Conservation (phyloP, 2,888 invertebrate species). For the Polydrusus pterygomalis region DNA sequence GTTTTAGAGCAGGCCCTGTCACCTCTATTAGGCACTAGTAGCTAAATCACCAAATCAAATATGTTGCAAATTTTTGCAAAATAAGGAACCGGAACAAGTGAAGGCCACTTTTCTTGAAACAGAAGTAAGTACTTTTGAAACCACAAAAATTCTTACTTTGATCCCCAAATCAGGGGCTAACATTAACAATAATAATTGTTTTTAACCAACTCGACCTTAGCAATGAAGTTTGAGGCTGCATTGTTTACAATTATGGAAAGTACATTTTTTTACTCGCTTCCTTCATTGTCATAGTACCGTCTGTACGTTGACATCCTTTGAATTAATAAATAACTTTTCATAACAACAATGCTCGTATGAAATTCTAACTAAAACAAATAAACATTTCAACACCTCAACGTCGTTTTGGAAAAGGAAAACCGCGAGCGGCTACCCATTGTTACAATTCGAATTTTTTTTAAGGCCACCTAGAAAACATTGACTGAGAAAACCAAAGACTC, state of each 20-base stretch:
- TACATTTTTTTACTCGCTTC: neutral
- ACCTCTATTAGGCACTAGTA: no score
- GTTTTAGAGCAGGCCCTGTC: no score
- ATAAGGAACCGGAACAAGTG: neutral
- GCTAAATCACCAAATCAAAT: no score
- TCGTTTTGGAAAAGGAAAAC: constrained; percentile 12
- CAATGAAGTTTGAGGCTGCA: no score
- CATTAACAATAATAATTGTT: no score
- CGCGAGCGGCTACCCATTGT: constrained; percentile 1
- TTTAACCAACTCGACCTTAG: no score
- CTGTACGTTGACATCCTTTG: neutral
- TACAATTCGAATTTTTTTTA: constrained; percentile 6
- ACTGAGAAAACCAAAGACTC: no score
- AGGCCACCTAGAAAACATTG: neutral
- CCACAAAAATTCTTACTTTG: no score
- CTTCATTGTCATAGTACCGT: neutral
- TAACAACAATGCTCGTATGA: neutral
- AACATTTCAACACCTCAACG: neutral
- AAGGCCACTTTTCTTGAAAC: neutral
- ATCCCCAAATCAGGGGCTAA: no score
- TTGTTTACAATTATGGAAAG: no score
- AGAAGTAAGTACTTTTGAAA: no score
- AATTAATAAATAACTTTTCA: neutral
- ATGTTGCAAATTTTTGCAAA: no score
- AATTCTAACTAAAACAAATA: constrained; percentile 14